Evolutionary conservation across 1,140 invertebrate genomes (phyloP).

Genomic region (Zaprionus africanus): DNA sequence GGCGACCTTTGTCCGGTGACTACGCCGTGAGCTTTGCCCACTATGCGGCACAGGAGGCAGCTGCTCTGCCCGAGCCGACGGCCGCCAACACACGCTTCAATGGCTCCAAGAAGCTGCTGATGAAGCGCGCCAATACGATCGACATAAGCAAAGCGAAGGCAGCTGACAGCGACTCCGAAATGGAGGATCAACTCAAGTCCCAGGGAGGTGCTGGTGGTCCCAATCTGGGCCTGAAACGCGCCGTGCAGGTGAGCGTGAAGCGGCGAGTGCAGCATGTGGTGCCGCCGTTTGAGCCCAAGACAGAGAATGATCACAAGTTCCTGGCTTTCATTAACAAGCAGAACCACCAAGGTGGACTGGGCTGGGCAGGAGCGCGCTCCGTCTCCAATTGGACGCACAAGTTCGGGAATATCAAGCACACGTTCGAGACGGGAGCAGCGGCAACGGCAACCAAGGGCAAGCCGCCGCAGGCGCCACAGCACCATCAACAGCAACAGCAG

Average conservation of each 20-base stretch:
- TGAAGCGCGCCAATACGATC: constrained; percentile 94
- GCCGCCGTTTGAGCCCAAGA: constrained; percentile 91
- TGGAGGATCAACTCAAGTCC: constrained; percentile 61
- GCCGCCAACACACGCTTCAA: constrained; percentile 85
- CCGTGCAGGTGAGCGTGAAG: constrained; percentile 86
- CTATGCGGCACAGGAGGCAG: constrained; percentile 34
- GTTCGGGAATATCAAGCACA: constrained; percentile 94
- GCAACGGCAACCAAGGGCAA: constrained; percentile 70
- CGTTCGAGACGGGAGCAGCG: constrained; percentile 87
- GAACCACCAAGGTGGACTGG: constrained; percentile 84
- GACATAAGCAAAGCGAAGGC: constrained; percentile 90
- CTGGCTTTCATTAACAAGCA: constrained; percentile 92
- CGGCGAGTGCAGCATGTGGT: constrained; percentile 84
- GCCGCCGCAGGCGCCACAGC: constrained; percentile 62
- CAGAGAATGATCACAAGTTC: constrained; percentile 93
- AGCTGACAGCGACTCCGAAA: constrained; percentile 77
- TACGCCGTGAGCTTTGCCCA: constrained; percentile 72
- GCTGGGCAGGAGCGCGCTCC: constrained; percentile 75
- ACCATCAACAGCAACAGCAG: constrained; percentile 51
- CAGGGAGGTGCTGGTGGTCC: constrained; percentile 59
- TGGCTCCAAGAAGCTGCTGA: constrained; percentile 88
- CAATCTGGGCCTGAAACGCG: constrained; percentile 85
- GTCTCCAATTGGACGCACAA: constrained; percentile 90
- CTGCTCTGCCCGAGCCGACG: constrained; percentile 12
- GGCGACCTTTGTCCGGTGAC: constrained; percentile 70